phyloP scores from a whole-genome alignment of 2,888 invertebrate species.

The Microplitis manilae region DNA sequence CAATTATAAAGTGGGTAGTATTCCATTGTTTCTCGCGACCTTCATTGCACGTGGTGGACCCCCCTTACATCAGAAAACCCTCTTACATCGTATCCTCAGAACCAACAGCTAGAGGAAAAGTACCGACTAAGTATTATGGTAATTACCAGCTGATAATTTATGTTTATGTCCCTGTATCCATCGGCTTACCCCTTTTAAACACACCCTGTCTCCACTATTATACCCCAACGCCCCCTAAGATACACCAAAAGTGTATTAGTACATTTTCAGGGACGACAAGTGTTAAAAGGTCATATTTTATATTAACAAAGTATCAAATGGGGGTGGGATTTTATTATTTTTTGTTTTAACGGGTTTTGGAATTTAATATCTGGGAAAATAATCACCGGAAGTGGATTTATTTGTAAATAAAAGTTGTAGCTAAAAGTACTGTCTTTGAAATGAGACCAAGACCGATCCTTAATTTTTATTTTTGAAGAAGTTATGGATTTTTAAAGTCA shows the following conservation, averaged over 20 bases:
- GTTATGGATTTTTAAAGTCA: neutral
- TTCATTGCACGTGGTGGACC: slow-evolving; percentile 24
- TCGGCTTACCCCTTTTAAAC: slow-evolving; percentile 66
- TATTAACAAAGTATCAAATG: no score
- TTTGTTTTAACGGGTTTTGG: no score
- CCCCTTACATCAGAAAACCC: slow-evolving; percentile 42
- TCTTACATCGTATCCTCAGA: slow-evolving; percentile 25
- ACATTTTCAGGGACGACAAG: neutral
- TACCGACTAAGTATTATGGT: slow-evolving; percentile 48
- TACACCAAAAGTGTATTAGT: slow-evolving; percentile 43
- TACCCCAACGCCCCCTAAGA: slow-evolving; percentile 39
- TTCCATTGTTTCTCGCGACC: slow-evolving; percentile 58
- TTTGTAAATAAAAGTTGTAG: no score
- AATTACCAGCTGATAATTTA: slow-evolving; percentile 73
- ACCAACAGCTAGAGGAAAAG: neutral
- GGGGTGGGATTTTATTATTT: no score
- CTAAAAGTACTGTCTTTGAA: neutral
- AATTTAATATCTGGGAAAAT: no score
- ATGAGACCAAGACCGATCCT: neutral
- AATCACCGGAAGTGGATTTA: no score
- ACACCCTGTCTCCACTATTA: slow-evolving; percentile 35
- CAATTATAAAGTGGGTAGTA: slow-evolving; percentile 66
- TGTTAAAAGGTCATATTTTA: no score
- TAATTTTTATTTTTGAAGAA: neutral
- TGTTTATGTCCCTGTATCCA: slow-evolving; percentile 67